These are phyloP conservation scores for Theristicus caerulescens DNA, from an alignment of 2,113 vertebrate species.

Conservation along the genomic window DNA sequence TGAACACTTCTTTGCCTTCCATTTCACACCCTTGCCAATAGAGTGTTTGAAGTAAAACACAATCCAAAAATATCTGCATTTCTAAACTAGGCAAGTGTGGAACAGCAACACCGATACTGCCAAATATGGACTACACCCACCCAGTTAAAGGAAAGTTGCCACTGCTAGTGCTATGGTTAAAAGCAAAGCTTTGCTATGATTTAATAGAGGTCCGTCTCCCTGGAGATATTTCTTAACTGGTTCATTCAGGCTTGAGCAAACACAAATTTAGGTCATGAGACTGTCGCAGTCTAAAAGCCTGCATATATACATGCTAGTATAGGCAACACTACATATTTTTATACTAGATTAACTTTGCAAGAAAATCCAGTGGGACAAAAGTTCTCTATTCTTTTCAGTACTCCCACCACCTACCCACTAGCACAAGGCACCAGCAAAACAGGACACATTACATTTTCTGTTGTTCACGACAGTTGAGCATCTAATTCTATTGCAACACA, in stretches of 20 bases:
- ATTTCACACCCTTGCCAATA: neutral
- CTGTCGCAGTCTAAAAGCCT: neutral
- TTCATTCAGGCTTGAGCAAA: slow-evolving; percentile 30
- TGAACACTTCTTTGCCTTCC: neutral
- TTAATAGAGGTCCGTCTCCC: slow-evolving; percentile 8
- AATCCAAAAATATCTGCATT: neutral
- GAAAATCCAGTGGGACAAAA: neutral
- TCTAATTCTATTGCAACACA: neutral
- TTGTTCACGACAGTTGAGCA: neutral
- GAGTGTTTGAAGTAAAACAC: neutral
- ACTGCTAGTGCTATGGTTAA: neutral
- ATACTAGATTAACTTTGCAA: neutral
- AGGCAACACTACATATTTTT: neutral
- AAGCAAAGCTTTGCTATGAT: neutral
- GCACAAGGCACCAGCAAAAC: neutral
- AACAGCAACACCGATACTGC: neutral
- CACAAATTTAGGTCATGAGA: slow-evolving; percentile 60
- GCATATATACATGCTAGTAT: neutral
- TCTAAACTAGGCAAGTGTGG: neutral
- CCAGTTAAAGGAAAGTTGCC: neutral
- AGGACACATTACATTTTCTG: neutral
- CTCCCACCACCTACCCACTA: neutral
- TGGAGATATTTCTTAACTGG: neutral
- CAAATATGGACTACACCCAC: accelerated
- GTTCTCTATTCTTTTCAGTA: neutral